phyloP scores from a whole-genome alignment of 2,888 invertebrate genomes.

The Tethea ocularis region DNA sequence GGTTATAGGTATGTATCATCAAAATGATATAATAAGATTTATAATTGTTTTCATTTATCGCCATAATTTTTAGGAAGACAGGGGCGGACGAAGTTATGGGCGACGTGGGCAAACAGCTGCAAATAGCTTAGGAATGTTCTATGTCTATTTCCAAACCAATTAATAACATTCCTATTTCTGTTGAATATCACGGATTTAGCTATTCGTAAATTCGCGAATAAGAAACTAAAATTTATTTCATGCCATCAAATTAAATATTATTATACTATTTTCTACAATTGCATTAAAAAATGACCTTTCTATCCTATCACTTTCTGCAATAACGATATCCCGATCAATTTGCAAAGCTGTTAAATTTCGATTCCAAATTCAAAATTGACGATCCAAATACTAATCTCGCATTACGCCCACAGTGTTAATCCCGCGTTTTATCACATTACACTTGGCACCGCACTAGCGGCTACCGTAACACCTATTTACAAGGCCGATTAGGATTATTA shows the following conservation, averaged over 20 bases:
- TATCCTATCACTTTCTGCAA: neutral
- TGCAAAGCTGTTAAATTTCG: neutral
- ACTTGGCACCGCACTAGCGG: neutral
- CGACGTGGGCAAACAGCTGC: neutral
- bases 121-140: neutral
- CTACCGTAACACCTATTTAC: slow-evolving; percentile 3
- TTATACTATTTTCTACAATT: neutral
- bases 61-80: neutral
- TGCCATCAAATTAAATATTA: too few relatives aligned
- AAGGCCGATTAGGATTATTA: slow-evolving; percentile 4
- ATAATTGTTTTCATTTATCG: neutral
- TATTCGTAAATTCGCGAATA: too few relatives aligned
- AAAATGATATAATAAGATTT: neutral
- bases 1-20: slow-evolving; percentile 6
- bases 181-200: too few relatives aligned
- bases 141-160: neutral
- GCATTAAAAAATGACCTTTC: neutral
- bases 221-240: too few relatives aligned
- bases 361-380: neutral
- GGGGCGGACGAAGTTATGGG: neutral
- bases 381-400: neutral
- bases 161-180: neutral
- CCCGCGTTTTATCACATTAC: neutral
- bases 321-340: neutral
- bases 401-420: neutral